A percentile compares a stretch with the other conserved stretches of the same genome.
Conservation (phyloP, 1,140 invertebrate species). For the Caenorhabditis inopinata region DNA sequence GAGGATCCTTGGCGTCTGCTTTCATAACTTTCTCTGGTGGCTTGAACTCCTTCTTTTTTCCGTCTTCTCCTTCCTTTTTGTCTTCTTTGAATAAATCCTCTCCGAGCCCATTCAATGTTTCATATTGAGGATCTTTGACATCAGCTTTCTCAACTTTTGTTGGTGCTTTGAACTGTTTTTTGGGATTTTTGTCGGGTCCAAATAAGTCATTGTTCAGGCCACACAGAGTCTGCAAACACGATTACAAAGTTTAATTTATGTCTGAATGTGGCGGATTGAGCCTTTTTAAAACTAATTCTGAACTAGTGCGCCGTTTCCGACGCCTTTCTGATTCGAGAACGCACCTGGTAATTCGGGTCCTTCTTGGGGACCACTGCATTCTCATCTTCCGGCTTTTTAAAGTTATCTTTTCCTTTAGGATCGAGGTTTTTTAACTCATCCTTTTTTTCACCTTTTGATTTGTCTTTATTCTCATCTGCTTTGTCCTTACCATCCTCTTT, state of each 20-base stretch:
- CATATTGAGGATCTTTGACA: conserved; percentile 50
- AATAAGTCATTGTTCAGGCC: not conserved
- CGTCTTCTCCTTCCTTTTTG: not conserved
- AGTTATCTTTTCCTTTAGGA: not conserved
- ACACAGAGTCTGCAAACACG: not conserved
- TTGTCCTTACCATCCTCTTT: not conserved
- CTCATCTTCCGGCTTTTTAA: conserved; percentile 7
- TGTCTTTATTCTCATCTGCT: no score
- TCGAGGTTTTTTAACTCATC: not conserved
- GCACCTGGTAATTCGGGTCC: conserved; percentile 6
- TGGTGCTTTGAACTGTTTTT: conserved; percentile 45
- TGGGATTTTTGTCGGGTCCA: not conserved
- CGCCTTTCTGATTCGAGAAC: no score
- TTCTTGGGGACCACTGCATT: not conserved
- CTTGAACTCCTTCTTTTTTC: conserved; percentile 49
- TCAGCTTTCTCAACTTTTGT: conserved; percentile 45
- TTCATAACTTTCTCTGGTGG: conserved; percentile 43
- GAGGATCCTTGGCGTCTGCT: conserved; percentile 50
- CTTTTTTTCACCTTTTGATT: not conserved
- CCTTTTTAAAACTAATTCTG: no score
- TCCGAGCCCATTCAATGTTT: conserved; percentile 39
- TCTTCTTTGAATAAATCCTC: conserved; percentile 49
- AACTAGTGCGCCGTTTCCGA: no score
- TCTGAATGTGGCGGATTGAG: no score
- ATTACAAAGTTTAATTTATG: not conserved